Evolutionary conservation across 2,113 vertebrate species (phyloP).

Genomic region (Sebastes fasciatus): DNA sequence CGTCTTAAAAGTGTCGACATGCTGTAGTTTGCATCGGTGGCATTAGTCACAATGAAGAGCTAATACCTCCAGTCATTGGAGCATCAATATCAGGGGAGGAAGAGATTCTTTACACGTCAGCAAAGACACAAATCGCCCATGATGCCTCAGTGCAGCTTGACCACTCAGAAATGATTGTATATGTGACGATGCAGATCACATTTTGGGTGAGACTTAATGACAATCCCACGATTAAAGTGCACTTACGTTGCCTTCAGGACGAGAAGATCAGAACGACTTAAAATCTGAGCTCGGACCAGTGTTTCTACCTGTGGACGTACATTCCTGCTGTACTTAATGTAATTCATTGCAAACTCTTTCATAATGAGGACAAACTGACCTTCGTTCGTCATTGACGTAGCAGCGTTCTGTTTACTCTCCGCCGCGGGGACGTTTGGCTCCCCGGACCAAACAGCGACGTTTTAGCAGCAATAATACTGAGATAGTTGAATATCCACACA

Average conservation of each 20-base stretch:
- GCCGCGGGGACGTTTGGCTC: constrained; percentile 30
- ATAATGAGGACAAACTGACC: constrained; percentile 23
- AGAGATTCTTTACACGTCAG: constrained; percentile 13
- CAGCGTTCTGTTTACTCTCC: constrained; percentile 38
- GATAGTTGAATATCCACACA: constrained; percentile 54
- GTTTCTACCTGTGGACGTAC: constrained; percentile 77
- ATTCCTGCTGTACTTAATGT: constrained; percentile 77
- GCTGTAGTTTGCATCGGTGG: constrained; percentile 41
- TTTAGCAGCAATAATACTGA: constrained; percentile 46
- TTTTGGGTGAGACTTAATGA: constrained; percentile 36
- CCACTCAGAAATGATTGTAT: constrained; percentile 57
- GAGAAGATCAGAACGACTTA: constrained; percentile 18
- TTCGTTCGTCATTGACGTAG: constrained; percentile 21
- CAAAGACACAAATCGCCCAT: constrained; percentile 15
- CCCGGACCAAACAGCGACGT: constrained; percentile 58
- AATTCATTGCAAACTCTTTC: constrained; percentile 28
- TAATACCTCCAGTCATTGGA: constrained; percentile 44
- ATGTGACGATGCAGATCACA: constrained; percentile 27
- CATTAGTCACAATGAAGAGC: constrained; percentile 43
- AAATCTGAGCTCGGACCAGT: constrained; percentile 57
- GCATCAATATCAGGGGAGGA: constrained; percentile 12
- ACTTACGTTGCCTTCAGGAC: constrained; percentile 59
- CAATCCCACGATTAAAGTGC: constrained; percentile 51
- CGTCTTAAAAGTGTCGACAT: constrained; percentile 50
- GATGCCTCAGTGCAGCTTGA: constrained; percentile 43